Percentiles rank a stretch among this genome's conserved stretches.
Evolutionary conservation across 2,113 vertebrate genomes (phyloP).

Genomic region (Chloropsis hardwickii): DNA sequence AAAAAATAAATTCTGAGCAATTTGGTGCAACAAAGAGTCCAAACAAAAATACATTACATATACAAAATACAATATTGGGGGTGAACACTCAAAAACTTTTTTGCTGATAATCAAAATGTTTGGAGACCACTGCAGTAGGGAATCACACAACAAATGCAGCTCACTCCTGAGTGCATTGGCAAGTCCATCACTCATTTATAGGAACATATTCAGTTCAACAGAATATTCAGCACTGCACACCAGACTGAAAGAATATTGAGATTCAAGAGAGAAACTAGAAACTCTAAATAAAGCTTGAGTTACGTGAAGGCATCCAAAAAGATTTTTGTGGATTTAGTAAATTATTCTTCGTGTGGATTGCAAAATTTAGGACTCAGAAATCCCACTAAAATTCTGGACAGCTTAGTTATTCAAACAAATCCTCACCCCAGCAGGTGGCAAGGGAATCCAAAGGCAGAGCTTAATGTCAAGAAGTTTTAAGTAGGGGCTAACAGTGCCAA

Average conservation of each 20-base stretch:
- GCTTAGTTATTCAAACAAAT: slow-evolving; percentile 47
- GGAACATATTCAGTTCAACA: neutral
- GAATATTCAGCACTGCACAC: neutral
- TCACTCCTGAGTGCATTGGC: neutral
- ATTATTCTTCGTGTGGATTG: neutral
- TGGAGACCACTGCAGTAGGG: neutral
- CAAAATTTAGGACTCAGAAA: slow-evolving; percentile 18
- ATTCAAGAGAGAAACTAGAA: neutral
- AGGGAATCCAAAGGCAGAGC: neutral
- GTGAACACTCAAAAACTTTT: neutral
- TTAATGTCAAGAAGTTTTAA: slow-evolving; percentile 35
- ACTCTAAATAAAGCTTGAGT: neutral
- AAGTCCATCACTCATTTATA: neutral
- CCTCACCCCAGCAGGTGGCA: slow-evolving; percentile 18
- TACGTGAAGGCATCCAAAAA: neutral
- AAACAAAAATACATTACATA: neutral
- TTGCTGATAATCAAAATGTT: neutral
- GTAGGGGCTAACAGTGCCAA: neutral
- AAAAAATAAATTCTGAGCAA: neutral
- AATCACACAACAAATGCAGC: neutral
- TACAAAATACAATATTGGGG: no score
- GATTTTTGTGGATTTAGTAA: slow-evolving; percentile 2
- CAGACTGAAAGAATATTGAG: neutral
- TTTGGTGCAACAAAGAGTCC: neutral
- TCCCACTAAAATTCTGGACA: slow-evolving; percentile 7